Percentiles rank a stretch among this genome's conserved stretches.
Evolutionary conservation across 2,888 invertebrate genomes (phyloP).

Genomic region (Tiliacea aurago): DNA sequence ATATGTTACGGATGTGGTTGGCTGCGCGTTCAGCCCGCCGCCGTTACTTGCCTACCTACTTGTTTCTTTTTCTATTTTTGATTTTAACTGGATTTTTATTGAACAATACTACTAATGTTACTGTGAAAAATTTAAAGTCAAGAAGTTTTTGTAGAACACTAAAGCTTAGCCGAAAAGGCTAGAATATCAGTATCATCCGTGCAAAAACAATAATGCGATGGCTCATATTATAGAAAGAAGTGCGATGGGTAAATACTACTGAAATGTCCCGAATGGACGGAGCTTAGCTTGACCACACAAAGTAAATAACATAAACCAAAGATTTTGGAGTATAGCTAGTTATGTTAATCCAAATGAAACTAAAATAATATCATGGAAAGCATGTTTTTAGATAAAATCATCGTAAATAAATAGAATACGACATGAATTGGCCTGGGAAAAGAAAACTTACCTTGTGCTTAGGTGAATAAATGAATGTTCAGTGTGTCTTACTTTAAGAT

Average conservation of each 20-base stretch:
- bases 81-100: not conserved
- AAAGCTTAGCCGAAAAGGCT: not conserved
- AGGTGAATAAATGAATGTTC: not conserved
- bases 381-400: not conserved
- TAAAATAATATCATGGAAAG: not conserved
- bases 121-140: not conserved
- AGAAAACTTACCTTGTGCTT: too few species aligned
- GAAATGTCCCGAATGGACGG: not conserved
- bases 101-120: not conserved
- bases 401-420: not conserved
- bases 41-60: conserved; percentile 35
- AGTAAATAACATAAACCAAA: not conserved
- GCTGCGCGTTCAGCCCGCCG: conserved; percentile 36
- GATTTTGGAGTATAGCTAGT: not conserved
- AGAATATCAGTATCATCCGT: not conserved
- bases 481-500: not conserved
- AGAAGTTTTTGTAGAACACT: too few species aligned
- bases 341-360: not conserved
- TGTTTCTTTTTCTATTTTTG: not conserved
- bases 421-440: not conserved
- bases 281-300: not conserved
- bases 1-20: conserved; percentile 51
- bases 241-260: not conserved
- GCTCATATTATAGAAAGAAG: too few species aligned
- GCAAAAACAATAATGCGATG: not conserved